Evolutionary conservation across 2,113 vertebrate genomes (phyloP), one percentile per base, ranked within the genome.

Genomic region (Mormyrus iriodes): DNA sequence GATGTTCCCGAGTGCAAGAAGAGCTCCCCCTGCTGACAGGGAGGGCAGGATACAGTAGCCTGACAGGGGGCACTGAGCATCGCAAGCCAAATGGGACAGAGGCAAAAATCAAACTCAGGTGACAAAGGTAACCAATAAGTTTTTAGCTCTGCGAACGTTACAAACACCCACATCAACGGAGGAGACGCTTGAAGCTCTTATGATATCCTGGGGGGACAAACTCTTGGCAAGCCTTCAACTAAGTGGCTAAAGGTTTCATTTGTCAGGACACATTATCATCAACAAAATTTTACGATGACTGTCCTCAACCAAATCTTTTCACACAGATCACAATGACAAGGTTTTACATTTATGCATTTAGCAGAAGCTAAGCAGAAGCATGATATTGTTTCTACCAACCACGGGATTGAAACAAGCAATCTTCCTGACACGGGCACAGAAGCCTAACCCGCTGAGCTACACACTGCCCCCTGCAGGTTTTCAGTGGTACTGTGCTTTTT

Each of bases 201-300:
- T 84, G 88, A 52, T 90, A 86, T 88, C 73, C 90, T 85, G 83
- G 10, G 24, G 42, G 21, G 24, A 85, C 83, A 51, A 24, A n/a
- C 46, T 85, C n/a, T 46, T 48, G 48, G 44, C 83, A 13, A 48
- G 48, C 48, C n/a, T 27, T 51, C 15, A 51, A 48, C 39, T 76
- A 3, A 7, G 15, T 12, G n/a, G 31, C 42, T 39, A 52, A 42
- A 12, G 39, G 58, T 19, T 88, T 89, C 58, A 91, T 58, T 86
- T 86, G 42, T 46, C 53, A 69, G 39, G 52, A 73, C 39, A 89
- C 53, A 51, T 85, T 51, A 85, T 51, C 48, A 51, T 85, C 46
- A 27, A 27, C 44, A 48, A 85, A 12, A 48, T 85, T 85, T 73
- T 46, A n/a, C 82, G 24, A 46, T 49, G 21, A 84, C 21, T 44